These are phyloP conservation scores for Sminthurinus signatus DNA, from an alignment of 1,140 invertebrate genomes.

Conservation along the genomic window DNA sequence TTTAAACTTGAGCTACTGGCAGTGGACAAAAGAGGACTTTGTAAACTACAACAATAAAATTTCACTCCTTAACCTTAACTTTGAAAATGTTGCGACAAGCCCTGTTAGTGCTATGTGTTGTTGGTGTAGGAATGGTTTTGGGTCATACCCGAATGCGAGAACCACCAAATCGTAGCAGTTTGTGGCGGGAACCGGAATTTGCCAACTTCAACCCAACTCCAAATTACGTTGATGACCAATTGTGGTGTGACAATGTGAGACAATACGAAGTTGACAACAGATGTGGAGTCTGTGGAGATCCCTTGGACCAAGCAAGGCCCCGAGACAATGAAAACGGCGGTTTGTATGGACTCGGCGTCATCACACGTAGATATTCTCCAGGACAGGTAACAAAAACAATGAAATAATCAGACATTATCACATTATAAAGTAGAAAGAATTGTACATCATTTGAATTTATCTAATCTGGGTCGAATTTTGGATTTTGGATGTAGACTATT, in stretches of 20 bases:
- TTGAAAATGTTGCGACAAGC: too few species aligned
- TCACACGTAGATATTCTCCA: conserved; percentile 45
- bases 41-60: too few species aligned
- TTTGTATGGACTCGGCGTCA: conserved; percentile 49
- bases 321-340: conserved; percentile 53
- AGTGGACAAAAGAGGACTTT: too few species aligned
- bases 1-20: too few species aligned
- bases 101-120: too few species aligned
- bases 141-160: conserved; percentile 51
- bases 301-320: conserved; percentile 43
- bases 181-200: conserved; percentile 55
- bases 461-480: too few species aligned
- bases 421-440: too few species aligned
- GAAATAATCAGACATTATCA: too few species aligned
- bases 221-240: conserved; percentile 54
- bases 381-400: conserved; percentile 40
- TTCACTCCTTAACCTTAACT: too few species aligned
- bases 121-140: too few species aligned
- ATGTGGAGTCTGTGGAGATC: conserved; percentile 43
- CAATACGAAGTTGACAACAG: conserved; percentile 20
- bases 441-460: too few species aligned
- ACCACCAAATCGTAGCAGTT: conserved; percentile 58
- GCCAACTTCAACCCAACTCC: conserved; percentile 61
- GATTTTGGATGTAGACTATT: conserved; percentile 11
- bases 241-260: conserved; percentile 35